A percentile compares a stretch with the other conserved stretches of the same genome.
Conservation (phyloP, 2,888 invertebrate species). For the Conistra vaccinii region DNA sequence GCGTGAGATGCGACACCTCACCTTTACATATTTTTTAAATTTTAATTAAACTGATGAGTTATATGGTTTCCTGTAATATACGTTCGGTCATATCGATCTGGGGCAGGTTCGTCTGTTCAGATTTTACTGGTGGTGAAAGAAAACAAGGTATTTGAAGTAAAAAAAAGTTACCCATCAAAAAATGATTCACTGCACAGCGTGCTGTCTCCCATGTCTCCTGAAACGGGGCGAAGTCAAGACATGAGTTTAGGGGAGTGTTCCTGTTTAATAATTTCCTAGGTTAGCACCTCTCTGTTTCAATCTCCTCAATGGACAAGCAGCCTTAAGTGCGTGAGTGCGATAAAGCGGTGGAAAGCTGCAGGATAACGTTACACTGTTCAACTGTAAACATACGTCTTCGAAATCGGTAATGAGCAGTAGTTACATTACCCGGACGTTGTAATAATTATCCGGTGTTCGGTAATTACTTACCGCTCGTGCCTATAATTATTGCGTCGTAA, state of each 20-base stretch:
- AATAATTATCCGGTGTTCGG: slow-evolving; percentile 12
- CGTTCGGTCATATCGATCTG: neutral
- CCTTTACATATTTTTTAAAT: too few species aligned
- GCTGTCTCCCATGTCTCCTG: neutral
- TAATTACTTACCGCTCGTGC: neutral
- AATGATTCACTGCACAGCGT: neutral
- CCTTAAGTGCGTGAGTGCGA: slow-evolving; percentile 3
- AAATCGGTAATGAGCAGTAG: neutral
- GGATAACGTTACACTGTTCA: neutral
- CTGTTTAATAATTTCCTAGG: neutral
- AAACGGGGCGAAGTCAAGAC: neutral
- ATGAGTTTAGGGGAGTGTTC: too few species aligned
- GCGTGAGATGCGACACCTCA: too few species aligned
- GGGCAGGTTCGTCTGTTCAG: neutral
- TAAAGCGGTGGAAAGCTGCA: slow-evolving; percentile 15
- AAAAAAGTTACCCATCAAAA: neutral
- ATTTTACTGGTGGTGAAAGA: neutral
- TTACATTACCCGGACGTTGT: neutral
- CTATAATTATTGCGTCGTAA: slow-evolving; percentile 39
- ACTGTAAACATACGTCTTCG: slow-evolving; percentile 10
- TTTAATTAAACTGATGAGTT: neutral
- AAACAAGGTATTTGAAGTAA: neutral
- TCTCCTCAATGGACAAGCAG: neutral
- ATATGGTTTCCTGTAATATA: neutral
- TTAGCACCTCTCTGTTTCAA: neutral